Percentiles rank a stretch among this genome's conserved stretches.
These are phyloP conservation scores for Takifugu bimaculatus DNA, from an alignment of 2,113 vertebrate genomes.

Conservation along the genomic window DNA sequence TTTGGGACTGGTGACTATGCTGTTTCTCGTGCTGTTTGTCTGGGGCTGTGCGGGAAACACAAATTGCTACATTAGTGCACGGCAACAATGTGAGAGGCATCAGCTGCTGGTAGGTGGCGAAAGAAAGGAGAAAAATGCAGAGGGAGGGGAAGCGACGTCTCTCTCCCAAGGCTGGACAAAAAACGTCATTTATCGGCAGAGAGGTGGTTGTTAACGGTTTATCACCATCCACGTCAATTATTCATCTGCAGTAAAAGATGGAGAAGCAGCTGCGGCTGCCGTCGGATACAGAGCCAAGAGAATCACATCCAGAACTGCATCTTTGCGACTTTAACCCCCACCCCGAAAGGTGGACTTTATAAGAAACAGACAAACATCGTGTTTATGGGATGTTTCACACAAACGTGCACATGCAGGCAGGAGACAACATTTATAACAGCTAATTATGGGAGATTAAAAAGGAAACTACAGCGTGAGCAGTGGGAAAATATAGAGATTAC, in stretches of 20 bases:
- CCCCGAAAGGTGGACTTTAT: background rate
- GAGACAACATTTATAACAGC: background rate
- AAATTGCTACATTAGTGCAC: slow-evolving; percentile 48
- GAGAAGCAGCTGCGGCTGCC: slow-evolving; percentile 39
- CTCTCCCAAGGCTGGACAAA: no score
- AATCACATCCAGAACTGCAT: slow-evolving; percentile 7
- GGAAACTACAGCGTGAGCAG: no score
- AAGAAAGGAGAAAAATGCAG: no score
- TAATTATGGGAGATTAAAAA: no score
- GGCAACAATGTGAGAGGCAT: slow-evolving; percentile 8
- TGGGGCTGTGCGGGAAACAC: slow-evolving; percentile 81
- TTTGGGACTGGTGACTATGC: slow-evolving; percentile 88
- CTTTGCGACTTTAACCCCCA: slow-evolving; percentile 1
- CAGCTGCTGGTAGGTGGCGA: slow-evolving; percentile 14
- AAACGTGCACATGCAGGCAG: background rate
- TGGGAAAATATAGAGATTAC: no score
- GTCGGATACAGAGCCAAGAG: slow-evolving; percentile 6
- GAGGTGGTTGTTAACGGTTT: slow-evolving; percentile 1
- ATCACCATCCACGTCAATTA: background rate
- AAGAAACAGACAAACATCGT: background rate
- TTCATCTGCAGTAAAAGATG: slow-evolving; percentile 6
- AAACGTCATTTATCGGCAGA: no score
- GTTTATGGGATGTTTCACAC: background rate
- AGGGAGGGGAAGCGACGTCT: background rate
- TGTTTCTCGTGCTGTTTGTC: slow-evolving; percentile 94